Base-by-base conservation (phyloP, 2,797 vertebrate genomes). In the Rhodeus uyekii region DNA sequence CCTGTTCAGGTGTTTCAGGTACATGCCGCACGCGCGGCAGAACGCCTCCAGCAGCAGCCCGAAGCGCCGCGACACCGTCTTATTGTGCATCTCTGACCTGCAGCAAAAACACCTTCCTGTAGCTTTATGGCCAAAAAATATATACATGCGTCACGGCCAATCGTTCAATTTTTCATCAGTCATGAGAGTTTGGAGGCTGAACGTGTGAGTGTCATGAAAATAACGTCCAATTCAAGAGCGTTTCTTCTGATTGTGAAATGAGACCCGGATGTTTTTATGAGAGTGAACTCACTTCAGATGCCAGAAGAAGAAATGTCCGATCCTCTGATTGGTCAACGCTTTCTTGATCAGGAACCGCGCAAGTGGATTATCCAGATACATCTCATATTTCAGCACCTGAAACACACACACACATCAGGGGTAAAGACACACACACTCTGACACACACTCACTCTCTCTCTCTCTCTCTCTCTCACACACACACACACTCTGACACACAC, bases 271-370 rank as follows among this genome's bases (percentile, higher is more conserved):
- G 22, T 67, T 42, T 42, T 14, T n/a, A 24, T 24, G 64, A 68
- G 39, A 44, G 44, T 64, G 29, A 85, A 88, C 91, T 93, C 76
- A 95, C 94, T 95, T 95, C 19, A 95, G 92, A 75, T 95, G 95
- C 95, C 95, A 95, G 91, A 96, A 96, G 87, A 95, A 96, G 90
- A 95, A 95, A 87, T 96, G 95, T 77, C 95, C 95, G 18, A 96
- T 95, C 87, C 93, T 92, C 88, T 96, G 95, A 92, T 96, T 96
- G 80, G 94, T 96, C 86, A 96, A 81, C 10, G 95, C 94, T 82
- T 95, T 96, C 89, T 94, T 95, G 42, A 95, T 94, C 0, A 96
- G 92, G 86, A 95, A 96, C 2, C 94, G 92, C 27, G 94, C 95
- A 75, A 96, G 80, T 3, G 94, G 95, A 84, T 95, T 95, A 87